A percentile compares a stretch with the other conserved stretches of the same genome.
phyloP scores from a whole-genome alignment of 2,797 vertebrate genomes.

The Coracias cyanogaster region DNA sequence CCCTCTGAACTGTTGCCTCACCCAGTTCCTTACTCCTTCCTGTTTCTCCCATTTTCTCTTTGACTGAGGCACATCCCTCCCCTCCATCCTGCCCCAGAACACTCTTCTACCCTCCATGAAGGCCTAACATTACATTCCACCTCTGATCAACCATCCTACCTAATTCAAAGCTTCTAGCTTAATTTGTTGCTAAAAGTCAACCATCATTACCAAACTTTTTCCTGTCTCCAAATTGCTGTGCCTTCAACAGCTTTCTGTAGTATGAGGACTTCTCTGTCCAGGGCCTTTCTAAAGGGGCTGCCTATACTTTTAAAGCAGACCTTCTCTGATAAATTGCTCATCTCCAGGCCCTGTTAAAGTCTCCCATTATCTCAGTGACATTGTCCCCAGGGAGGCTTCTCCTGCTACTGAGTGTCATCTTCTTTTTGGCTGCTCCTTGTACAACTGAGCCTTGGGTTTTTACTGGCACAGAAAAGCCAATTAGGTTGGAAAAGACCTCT shows the following conservation, averaged over 20 bases:
- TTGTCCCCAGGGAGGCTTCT: not conserved
- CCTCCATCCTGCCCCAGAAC: not conserved
- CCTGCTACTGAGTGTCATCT: not conserved
- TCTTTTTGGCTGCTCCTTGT: not conserved
- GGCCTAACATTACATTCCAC: not conserved
- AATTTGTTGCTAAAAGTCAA: not conserved
- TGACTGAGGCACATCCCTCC: not conserved
- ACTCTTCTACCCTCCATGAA: not conserved
- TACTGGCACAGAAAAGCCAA: not conserved
- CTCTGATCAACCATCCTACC: not conserved
- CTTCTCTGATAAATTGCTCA: not conserved
- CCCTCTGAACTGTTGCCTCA: not conserved
- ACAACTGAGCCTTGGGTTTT: accelerated
- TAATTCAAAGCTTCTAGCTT: not conserved
- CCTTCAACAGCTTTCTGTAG: not conserved
- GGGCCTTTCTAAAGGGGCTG: not conserved
- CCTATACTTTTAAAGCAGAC: not conserved
- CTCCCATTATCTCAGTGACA: not conserved
- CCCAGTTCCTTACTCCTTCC: not conserved
- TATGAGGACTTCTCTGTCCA: not conserved
- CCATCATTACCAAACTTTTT: not conserved
- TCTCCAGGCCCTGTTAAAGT: not conserved
- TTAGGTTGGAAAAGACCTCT: no score
- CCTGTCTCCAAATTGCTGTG: not conserved
- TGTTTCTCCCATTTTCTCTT: not conserved